Conservation (phyloP, 37 sponge, comb jelly and placozoan genomes). For the Aphrocallistes beatrix region DNA sequence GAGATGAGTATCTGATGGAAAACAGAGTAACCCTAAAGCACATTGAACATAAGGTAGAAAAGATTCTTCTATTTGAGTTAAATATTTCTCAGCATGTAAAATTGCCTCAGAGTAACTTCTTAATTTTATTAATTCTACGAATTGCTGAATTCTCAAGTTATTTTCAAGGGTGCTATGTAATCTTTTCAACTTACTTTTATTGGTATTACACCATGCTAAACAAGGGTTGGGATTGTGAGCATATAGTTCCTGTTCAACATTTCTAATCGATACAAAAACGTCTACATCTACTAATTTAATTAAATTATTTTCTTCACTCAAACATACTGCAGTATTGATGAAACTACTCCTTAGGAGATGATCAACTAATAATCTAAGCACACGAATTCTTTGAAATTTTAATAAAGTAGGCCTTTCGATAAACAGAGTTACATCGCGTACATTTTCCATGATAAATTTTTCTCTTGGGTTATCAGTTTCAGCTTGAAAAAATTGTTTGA, state of each 20-base stretch:
- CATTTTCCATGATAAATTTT: neutral
- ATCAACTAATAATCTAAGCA: slow-evolving; percentile 77
- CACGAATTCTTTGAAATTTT: slow-evolving; percentile 25
- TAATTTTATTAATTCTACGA: slow-evolving; percentile 69
- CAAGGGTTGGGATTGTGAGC: slow-evolving; percentile 72
- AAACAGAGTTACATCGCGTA: no score
- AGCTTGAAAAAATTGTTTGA: neutral
- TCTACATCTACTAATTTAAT: slow-evolving; percentile 76
- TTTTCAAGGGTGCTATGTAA: slow-evolving; percentile 88
- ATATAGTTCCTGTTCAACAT: slow-evolving; percentile 62
- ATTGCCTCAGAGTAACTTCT: slow-evolving; percentile 65
- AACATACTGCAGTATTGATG: slow-evolving; percentile 51
- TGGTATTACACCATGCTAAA: slow-evolving; percentile 81
- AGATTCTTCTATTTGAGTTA: slow-evolving; percentile 45
- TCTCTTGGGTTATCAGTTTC: neutral
- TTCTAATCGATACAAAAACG: slow-evolving; percentile 62
- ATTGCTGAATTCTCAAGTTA: slow-evolving; percentile 70
- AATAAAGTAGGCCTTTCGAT: neutral
- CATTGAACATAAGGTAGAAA: slow-evolving; percentile 49
- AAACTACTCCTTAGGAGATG: slow-evolving; percentile 66
- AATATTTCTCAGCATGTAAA: slow-evolving; percentile 68
- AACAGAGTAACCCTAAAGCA: slow-evolving; percentile 85
- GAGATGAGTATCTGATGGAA: slow-evolving; percentile 44
- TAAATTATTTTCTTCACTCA: slow-evolving; percentile 50
- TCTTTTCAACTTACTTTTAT: slow-evolving; percentile 73